Conservation (phyloP, 2,888 invertebrate species). For the Nycteola revayana region DNA sequence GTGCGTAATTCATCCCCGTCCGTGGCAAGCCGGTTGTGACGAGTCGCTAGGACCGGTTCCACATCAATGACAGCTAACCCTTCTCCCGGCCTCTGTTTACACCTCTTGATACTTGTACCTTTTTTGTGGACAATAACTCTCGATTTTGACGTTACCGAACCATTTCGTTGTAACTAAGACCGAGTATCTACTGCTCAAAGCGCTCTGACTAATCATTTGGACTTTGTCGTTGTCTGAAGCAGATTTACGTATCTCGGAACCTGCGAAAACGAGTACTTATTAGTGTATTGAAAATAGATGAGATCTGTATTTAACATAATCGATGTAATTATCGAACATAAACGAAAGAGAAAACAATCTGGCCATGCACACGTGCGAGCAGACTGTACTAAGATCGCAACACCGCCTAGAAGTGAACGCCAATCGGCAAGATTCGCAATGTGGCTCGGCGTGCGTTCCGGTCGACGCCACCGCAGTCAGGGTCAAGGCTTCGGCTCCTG, state of each 20-base stretch:
- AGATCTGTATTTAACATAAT: constrained; percentile 33
- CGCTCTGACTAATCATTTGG: too few species aligned
- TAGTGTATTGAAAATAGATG: constrained; percentile 15
- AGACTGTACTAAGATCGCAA: constrained; percentile 71
- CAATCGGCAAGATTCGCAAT: constrained; percentile 71
- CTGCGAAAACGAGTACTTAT: constrained; percentile 2
- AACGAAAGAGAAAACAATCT: constrained; percentile 65
- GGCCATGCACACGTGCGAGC: constrained; percentile 63
- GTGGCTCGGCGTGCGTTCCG: constrained; percentile 75
- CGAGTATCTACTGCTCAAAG: too few species aligned
- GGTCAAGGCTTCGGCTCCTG: constrained; percentile 79
- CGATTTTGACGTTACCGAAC: constrained; percentile 58
- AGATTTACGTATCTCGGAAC: not conserved
- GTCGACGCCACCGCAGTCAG: constrained; percentile 80
- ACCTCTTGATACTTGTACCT: constrained; percentile 51
- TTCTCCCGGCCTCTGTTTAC: constrained; percentile 54
- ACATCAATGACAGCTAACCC: constrained; percentile 76
- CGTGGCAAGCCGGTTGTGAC: constrained; percentile 67
- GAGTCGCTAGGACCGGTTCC: constrained; percentile 65
- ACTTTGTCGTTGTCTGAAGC: too few species aligned
- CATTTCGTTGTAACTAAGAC: constrained; percentile 29
- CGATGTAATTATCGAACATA: constrained; percentile 44
- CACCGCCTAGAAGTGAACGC: constrained; percentile 57
- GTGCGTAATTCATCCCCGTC: constrained; percentile 71
- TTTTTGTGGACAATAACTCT: constrained; percentile 56